phyloP scores from a whole-genome alignment of 2,888 invertebrate genomes.

The Sacculina carcini region DNA sequence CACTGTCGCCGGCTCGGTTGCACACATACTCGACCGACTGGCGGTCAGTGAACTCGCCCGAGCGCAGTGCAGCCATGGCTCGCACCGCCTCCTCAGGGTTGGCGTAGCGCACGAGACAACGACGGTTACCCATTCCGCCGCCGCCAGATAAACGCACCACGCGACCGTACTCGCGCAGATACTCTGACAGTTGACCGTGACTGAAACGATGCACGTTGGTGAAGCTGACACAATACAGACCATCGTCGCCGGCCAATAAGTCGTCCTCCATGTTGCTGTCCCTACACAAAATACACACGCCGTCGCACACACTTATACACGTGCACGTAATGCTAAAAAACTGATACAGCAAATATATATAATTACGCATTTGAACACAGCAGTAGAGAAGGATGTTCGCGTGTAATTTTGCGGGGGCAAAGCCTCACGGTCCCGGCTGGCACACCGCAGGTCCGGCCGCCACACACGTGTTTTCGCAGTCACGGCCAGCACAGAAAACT shows the following conservation, averaged over 20 bases:
- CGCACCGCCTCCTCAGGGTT: slow-evolving; percentile 1
- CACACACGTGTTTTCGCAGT: no score
- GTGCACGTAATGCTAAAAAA: no score
- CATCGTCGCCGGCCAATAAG: neutral
- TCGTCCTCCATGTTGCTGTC: slow-evolving; percentile 1
- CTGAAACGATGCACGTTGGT: neutral
- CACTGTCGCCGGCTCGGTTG: neutral
- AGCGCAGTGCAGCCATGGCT: neutral
- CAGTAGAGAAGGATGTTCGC: no score
- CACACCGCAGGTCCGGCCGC: no score
- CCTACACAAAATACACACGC: no score
- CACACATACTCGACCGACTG: neutral
- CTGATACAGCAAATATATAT: no score
- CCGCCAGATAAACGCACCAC: neutral
- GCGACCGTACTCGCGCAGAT: neutral
- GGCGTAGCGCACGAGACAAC: neutral
- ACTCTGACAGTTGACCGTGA: neutral
- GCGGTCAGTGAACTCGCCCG: neutral
- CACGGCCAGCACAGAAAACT: no score
- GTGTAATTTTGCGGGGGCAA: no score
- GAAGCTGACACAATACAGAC: neutral
- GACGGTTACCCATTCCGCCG: neutral
- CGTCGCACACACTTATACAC: no score
- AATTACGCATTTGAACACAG: no score
- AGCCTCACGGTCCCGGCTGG: no score